Conservation (phyloP, 2,797 vertebrate genomes). For the Phoebastria nigripes region DNA sequence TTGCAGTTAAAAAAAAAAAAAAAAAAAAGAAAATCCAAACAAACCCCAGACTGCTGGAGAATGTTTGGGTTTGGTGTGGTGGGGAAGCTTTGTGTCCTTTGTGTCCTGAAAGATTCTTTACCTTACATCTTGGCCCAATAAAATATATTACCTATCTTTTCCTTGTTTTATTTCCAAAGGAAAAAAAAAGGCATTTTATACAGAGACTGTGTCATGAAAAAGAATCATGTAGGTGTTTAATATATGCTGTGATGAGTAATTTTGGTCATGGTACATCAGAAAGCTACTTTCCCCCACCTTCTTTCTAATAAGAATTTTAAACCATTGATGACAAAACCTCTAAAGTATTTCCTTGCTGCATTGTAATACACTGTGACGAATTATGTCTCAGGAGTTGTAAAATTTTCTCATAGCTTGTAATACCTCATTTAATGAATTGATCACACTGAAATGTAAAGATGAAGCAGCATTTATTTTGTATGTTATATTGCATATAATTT, state of each 20-base stretch:
- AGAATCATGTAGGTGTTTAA: conserved; percentile 47
- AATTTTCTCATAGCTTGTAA: conserved; percentile 73
- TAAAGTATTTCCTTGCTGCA: conserved; percentile 69
- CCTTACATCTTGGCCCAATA: not conserved
- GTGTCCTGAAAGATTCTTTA: not conserved
- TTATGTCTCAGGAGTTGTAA: conserved; percentile 65
- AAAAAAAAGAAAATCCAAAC: not conserved
- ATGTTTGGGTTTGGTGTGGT: not conserved
- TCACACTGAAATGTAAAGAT: conserved; percentile 76
- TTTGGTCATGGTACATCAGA: conserved; percentile 38
- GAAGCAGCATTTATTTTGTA: conserved; percentile 78
- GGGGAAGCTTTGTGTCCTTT: not conserved
- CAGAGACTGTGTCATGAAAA: not conserved
- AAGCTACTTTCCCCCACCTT: conserved; percentile 33
- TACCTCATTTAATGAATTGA: conserved; percentile 80
- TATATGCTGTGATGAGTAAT: conserved; percentile 58
- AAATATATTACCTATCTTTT: not conserved
- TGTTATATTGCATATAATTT: conserved; percentile 80
- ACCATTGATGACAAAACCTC: conserved; percentile 62
- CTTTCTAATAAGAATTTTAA: conserved; percentile 66
- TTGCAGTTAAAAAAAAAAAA: not conserved
- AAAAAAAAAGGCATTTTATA: not conserved
- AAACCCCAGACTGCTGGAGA: rapidly evolving
- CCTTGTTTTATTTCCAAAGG: not conserved
- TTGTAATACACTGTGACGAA: conserved; percentile 72